These are phyloP conservation scores for Ormyrus labotus DNA, from an alignment of 2,888 invertebrate genomes.

Conservation along the genomic window DNA sequence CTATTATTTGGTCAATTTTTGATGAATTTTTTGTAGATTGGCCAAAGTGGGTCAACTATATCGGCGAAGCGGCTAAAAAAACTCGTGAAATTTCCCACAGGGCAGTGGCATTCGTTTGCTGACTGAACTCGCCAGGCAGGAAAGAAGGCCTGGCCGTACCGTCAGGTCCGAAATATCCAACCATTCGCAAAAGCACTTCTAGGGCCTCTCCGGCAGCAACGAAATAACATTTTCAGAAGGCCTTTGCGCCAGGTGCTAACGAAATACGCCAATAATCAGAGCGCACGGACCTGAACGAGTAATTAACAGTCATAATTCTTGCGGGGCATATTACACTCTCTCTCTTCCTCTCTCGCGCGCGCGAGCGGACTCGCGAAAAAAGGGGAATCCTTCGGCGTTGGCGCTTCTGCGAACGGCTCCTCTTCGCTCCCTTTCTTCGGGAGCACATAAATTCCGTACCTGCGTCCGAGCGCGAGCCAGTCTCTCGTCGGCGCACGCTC, in stretches of 20 bases:
- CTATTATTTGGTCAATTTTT: too few species aligned
- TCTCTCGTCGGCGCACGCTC: not conserved
- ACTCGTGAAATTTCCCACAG: not conserved
- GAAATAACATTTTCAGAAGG: slow-evolving; percentile 58
- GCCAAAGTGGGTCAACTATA: too few species aligned
- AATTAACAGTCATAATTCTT: slow-evolving; percentile 71
- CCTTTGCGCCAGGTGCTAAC: slow-evolving; percentile 66
- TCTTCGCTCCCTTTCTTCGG: slow-evolving; percentile 49
- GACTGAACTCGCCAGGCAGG: not conserved
- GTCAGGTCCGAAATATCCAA: not conserved
- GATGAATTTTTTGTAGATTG: too few species aligned
- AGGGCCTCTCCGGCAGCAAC: not conserved
- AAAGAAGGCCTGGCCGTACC: not conserved
- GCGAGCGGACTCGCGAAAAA: too few species aligned
- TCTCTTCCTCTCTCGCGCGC: not conserved
- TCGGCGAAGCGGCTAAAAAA: too few species aligned
- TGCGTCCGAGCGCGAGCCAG: not conserved
- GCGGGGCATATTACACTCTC: slow-evolving; percentile 10
- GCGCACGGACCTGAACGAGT: slow-evolving; percentile 64
- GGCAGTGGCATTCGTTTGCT: not conserved
- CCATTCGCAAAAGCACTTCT: not conserved
- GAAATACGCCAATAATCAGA: slow-evolving; percentile 67
- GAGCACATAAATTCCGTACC: slow-evolving; percentile 61
- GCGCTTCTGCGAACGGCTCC: slow-evolving; percentile 60
- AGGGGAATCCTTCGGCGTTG: slow-evolving; percentile 56